These are phyloP conservation scores for Neocloeon triangulifer DNA, from an alignment of 1,140 invertebrate species.

Conservation along the genomic window DNA sequence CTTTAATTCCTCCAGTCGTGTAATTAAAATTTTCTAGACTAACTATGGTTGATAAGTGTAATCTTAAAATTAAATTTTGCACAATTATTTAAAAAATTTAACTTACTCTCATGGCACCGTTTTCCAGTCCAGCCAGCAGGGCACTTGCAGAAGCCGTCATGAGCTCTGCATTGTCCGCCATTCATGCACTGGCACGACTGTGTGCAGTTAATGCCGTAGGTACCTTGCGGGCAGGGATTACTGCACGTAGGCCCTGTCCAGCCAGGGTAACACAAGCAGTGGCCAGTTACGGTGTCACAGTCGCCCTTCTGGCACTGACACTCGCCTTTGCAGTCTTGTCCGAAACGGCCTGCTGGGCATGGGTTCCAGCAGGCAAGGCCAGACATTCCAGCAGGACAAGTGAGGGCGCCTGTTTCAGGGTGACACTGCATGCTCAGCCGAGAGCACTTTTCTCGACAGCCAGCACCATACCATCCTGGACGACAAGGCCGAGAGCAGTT, in stretches of 20 bases:
- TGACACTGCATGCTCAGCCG: constrained; percentile 77
- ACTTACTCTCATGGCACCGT: constrained; percentile 49
- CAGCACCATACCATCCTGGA: constrained; percentile 55
- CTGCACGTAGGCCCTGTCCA: constrained; percentile 62
- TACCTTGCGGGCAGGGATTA: constrained; percentile 52
- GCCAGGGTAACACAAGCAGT: constrained; percentile 64
- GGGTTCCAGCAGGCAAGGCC: constrained; percentile 48
- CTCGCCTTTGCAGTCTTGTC: constrained; percentile 52
- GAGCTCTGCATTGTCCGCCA: constrained; percentile 49
- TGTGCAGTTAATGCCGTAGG: constrained; percentile 65
- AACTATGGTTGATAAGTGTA: too few relatives aligned
- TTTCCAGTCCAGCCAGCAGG: constrained; percentile 55
- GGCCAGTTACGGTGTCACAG: constrained; percentile 25
- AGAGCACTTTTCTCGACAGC: constrained; percentile 53
- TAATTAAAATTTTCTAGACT: too few relatives aligned
- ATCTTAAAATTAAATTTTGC: too few relatives aligned
- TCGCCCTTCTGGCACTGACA: constrained; percentile 32
- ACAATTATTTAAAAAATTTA: too few relatives aligned
- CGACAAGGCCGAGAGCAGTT: too few relatives aligned
- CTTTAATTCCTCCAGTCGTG: too few relatives aligned
- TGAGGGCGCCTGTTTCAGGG: constrained; percentile 48
- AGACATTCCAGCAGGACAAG: constrained; percentile 65
- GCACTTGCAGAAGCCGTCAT: constrained; percentile 64
- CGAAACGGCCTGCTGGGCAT: constrained; percentile 57
- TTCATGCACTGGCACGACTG: constrained; percentile 68